Conservation (phyloP, 2,888 invertebrate genomes). For the Xylocampa areola region DNA sequence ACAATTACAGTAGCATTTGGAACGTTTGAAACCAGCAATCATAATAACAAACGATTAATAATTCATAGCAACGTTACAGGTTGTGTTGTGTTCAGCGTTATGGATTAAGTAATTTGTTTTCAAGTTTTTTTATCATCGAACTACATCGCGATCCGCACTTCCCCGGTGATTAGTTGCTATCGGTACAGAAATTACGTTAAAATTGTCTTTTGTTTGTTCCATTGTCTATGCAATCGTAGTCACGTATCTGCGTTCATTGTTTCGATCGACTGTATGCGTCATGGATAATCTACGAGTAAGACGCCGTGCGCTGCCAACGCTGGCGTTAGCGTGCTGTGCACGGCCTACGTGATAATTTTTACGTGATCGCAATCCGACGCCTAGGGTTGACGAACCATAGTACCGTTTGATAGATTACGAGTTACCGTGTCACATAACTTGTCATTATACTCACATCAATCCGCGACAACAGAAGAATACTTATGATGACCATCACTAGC, state of each 20-base stretch:
- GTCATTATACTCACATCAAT: constrained; percentile 57
- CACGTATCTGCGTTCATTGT: constrained; percentile 60
- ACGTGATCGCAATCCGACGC: constrained; percentile 74
- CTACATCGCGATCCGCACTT: constrained; percentile 45
- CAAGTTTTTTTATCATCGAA: constrained; percentile 18
- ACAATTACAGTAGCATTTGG: constrained; percentile 9
- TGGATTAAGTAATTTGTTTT: constrained; percentile 6
- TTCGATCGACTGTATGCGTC: constrained; percentile 37
- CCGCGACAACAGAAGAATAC: constrained; percentile 43
- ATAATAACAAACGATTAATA: neutral
- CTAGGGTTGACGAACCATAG: constrained; percentile 78
- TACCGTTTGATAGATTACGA: constrained; percentile 69
- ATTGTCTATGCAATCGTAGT: constrained; percentile 53
- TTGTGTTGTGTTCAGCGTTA: neutral
- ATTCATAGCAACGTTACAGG: neutral
- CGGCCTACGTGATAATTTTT: constrained; percentile 74
- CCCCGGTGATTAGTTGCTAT: constrained; percentile 39
- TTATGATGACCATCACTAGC: neutral
- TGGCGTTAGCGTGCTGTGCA: constrained; percentile 61
- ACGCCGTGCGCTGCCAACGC: constrained; percentile 1
- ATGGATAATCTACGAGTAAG: constrained; percentile 40
- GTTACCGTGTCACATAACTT: constrained; percentile 55
- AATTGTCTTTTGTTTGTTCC: constrained; percentile 54
- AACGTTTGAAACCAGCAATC: constrained; percentile 1
- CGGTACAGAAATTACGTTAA: constrained; percentile 51